Evolutionary conservation across 2,113 vertebrate species (phyloP), one percentile per base, ranked within the genome.

Genomic region (Sitta europaea): DNA sequence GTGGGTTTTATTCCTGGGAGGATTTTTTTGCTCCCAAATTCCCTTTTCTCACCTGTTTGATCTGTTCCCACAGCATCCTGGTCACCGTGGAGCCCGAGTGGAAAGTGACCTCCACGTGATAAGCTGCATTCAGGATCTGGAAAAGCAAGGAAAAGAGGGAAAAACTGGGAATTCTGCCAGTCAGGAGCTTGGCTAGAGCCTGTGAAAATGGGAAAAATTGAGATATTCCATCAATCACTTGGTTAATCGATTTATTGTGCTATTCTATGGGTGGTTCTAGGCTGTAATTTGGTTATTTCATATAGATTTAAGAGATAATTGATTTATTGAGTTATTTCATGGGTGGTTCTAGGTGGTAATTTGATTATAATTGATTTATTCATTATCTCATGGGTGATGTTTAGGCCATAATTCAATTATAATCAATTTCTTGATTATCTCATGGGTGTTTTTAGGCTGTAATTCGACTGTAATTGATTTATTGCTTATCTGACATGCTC

Each of bases 41-140:
- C 11, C 6, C 12, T 38, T 57, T 65, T 18, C 6, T 12, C 24
- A 99, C 99, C 99, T 99, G 99, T 94, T 99, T 99, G 97, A 99
- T 99, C 97, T 99, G 99, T 62, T 99, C 99, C 99, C 99, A 99
- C 35, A 99, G 98, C 94, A 99, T 98, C 89, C 99, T 98, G 15
- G 99, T 99, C 43, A 99, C 99, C 0, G 99, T 99, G 2, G 99
- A 99, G 89, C 99, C 99, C 0, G 99, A 99, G 96, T 99, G 99
- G 96, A 99, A 99, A 2, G 99, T 99, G 88, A 99, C 99, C 97
- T 99, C 99, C 68, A 99, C 99, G 5, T 99, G 99, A 96, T 99
- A 99, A 62, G 99, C 99, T 24, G 99, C 99, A 62, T 99, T 99
- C 92, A 99, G 97, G 70, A 99, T 99, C 99, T 99, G 97, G 36